Evolutionary conservation across 2,113 vertebrate genomes (phyloP).

Genomic region (Leptobrachium ailaonicum): DNA sequence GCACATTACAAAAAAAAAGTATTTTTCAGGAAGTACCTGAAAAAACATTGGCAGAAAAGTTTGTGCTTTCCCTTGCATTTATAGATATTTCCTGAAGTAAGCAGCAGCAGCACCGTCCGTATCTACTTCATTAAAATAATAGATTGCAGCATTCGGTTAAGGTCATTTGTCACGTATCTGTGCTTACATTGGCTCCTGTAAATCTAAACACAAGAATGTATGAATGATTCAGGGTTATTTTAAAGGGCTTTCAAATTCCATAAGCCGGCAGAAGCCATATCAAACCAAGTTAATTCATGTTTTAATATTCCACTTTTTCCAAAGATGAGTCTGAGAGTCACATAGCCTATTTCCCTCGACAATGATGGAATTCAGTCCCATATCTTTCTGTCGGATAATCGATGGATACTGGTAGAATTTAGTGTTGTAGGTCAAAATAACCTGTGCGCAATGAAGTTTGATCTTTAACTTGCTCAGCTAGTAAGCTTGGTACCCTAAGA

Average conservation of each 20-base stretch:
- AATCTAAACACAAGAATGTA: conserved; percentile 31
- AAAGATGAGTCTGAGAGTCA: too few species aligned
- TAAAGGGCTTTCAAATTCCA: conserved; percentile 30
- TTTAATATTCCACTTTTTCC: background rate
- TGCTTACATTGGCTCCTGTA: conserved; percentile 42
- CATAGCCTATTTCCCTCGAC: too few species aligned
- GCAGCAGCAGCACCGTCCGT: conserved; percentile 24
- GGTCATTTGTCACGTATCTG: conserved; percentile 46
- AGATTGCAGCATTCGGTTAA: conserved; percentile 48
- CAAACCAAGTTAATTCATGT: background rate
- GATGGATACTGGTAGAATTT: too few species aligned
- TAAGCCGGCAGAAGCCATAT: conserved; percentile 22
- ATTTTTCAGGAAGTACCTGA: conserved; percentile 63
- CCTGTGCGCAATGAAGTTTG: too few species aligned
- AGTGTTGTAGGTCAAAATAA: too few species aligned
- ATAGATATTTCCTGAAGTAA: conserved; percentile 55
- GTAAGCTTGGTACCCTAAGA: too few species aligned
- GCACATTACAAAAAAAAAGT: conserved; percentile 19
- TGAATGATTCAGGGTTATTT: conserved; percentile 35
- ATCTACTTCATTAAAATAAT: conserved; percentile 50
- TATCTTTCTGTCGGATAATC: too few species aligned
- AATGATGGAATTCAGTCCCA: too few species aligned
- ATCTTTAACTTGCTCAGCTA: too few species aligned
- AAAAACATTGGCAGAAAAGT: conserved; percentile 58
- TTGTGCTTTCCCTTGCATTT: conserved; percentile 34